Percentiles rank a stretch among this genome's conserved stretches.
phyloP scores from a whole-genome alignment of 2,113 vertebrate genomes.

The Macquaria australasica region DNA sequence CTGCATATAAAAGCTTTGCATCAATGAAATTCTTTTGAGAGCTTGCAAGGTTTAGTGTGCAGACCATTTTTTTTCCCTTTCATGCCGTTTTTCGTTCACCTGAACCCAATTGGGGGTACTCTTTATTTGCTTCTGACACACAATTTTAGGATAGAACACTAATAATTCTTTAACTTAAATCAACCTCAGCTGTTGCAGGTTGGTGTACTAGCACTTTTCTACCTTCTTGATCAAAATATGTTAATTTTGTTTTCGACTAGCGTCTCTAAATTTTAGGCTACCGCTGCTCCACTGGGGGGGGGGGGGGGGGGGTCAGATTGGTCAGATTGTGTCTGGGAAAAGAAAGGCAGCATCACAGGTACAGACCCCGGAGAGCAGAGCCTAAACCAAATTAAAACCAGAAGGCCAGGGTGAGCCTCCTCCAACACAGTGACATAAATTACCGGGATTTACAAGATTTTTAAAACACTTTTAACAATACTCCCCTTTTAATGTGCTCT shows the following conservation, averaged over 20 bases:
- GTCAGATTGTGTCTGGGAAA: conserved; percentile 87
- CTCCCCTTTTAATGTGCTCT: conserved; percentile 91
- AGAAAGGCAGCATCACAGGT: conserved; percentile 89
- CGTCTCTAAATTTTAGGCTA: conserved; percentile 23
- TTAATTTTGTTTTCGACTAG: not conserved
- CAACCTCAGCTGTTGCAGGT: not conserved
- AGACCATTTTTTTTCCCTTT: not conserved
- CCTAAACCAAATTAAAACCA: conserved; percentile 93
- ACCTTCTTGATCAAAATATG: conserved; percentile 19
- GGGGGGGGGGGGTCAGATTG: conserved; percentile 85
- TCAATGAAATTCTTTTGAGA: not conserved
- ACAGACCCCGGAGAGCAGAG: conserved; percentile 81
- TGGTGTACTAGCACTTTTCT: not conserved
- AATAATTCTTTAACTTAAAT: not conserved
- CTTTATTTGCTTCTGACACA: not conserved
- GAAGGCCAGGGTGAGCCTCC: conserved; percentile 89
- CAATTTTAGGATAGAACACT: not conserved
- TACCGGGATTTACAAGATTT: conserved; percentile 98
- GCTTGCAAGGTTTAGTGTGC: not conserved
- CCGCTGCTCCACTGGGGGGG: conserved; percentile 37
- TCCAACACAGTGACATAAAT: conserved; percentile 93
- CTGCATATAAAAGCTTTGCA: not conserved
- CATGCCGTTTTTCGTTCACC: not conserved
- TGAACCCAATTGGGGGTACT: not conserved
- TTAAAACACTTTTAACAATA: conserved; percentile 98